Evolutionary conservation across 2,888 invertebrate genomes (phyloP).

Genomic region (Ypsolopha sequella): DNA sequence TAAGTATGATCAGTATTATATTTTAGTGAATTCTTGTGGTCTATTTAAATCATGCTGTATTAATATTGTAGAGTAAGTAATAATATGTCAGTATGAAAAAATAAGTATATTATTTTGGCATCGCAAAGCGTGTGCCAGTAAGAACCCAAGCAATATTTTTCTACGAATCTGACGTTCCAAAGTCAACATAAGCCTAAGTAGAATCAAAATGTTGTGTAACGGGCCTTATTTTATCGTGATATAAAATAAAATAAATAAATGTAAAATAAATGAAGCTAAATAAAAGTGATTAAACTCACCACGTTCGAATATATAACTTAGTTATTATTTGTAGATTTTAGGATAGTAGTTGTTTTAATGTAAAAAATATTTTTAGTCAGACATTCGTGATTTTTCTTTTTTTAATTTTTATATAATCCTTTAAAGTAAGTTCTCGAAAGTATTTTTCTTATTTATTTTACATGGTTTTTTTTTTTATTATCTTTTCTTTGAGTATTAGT

Average conservation of each 20-base stretch:
- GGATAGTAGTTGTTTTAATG: too few species aligned
- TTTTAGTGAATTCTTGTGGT: too few species aligned
- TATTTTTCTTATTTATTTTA: background rate
- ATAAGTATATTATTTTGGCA: too few species aligned
- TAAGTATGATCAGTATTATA: too few species aligned
- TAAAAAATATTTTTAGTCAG: constrained; percentile 6
- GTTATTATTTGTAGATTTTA: constrained; percentile 11
- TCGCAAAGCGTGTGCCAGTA: too few species aligned
- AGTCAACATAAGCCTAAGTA: background rate
- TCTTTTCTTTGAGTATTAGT: background rate
- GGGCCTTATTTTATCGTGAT: constrained; percentile 20
- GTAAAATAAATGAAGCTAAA: background rate
- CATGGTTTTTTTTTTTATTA: background rate
- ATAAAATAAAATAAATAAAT: constrained; percentile 10
- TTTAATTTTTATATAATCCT: constrained; percentile 10
- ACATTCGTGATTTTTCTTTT: constrained; percentile 13
- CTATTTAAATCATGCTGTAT: too few species aligned
- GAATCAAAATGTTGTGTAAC: constrained; percentile 8
- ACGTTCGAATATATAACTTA: constrained; percentile 36
- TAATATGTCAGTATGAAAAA: too few species aligned
- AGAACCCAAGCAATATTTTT: too few species aligned
- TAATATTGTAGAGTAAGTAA: too few species aligned
- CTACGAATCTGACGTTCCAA: background rate
- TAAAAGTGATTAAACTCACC: constrained; percentile 44
- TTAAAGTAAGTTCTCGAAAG: too few species aligned